phyloP scores from a whole-genome alignment of 1,140 invertebrate genomes.

The Mycetomoellerius zeteki region DNA sequence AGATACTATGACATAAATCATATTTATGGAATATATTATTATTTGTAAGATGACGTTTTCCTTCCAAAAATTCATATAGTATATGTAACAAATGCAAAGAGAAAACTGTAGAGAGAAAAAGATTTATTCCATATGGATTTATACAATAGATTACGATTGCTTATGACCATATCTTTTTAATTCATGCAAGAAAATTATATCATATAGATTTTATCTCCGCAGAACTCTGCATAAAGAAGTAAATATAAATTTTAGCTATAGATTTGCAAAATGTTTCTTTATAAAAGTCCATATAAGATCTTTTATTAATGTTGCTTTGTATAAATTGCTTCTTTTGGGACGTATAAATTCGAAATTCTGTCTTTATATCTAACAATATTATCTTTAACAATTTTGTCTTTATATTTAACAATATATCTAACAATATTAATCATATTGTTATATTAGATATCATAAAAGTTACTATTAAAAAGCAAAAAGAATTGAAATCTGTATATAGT shows the following conservation, averaged over 20 bases:
- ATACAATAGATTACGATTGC: not conserved
- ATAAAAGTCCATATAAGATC: not conserved
- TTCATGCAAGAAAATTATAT: not conserved
- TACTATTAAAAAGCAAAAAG: not conserved
- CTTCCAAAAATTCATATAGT: not conserved
- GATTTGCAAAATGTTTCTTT: not conserved
- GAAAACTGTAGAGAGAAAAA: not conserved
- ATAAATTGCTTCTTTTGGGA: not conserved
- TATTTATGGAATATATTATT: not conserved
- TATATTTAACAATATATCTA: too few species aligned
- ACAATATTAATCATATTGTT: not conserved
- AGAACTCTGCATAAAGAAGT: not conserved
- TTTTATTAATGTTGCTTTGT: not conserved
- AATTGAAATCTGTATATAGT: not conserved
- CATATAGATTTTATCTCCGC: not conserved
- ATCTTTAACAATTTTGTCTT: not conserved
- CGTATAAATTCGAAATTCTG: not conserved
- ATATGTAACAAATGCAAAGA: not conserved
- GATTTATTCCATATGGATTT: not conserved
- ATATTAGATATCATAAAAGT: not conserved
- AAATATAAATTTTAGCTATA: slow-evolving; percentile 4
- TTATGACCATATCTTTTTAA: not conserved
- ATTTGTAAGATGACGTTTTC: not conserved
- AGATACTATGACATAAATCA: not conserved
- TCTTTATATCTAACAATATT: too few species aligned